Evolutionary conservation across 2,888 invertebrate species (phyloP), one percentile per base, ranked within the genome.

Genomic region (Pyrocoelia pectoralis): DNA sequence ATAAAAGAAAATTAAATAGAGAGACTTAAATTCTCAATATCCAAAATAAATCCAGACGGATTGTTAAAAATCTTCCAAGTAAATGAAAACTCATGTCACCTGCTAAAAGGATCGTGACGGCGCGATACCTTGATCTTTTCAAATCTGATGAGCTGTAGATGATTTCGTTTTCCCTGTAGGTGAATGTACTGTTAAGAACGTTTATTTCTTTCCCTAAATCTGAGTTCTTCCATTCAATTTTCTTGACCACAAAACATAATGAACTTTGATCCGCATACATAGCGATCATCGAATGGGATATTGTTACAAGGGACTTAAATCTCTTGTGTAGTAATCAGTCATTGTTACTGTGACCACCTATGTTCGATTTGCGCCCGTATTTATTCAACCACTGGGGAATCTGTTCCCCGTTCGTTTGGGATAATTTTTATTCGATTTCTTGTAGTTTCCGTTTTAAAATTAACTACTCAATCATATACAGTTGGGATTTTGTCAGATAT

Each of bases 281-380:
- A 9, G 52, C 41, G 29, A 43, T 38, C 48, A 51, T 14, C 53
- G 41, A 52, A 54, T 33, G 40, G 50, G 57, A 61, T 63, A 57
- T 66, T 66, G 56, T 53, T 56, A 67, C 67, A 59, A 63, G 41
- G 24, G 24, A 24, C 24, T 6, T n/a, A 56, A 59, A 60, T 57
- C 59, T 63, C 65, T 60, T 54, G 66, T 64, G 64, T 61, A 67
- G 69, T 67, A 56, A 71, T 71, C 67, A 57, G 70, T 71, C 70
- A 70, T 68, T 70, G 71, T 70, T 70, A 74, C 71, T 64, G 59
- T 61, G 67, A 70, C 70, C 66, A 72, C 71, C 73, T 73, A 77
- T 76, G 75, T 75, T 74, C 73, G 77, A 77, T 77, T 76, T 77
- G 77, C 76, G 75, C 71, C 69, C 67, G 57, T 60, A 52, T 65